phyloP scores from a whole-genome alignment of 2,113 vertebrate genomes.

The Tor tambroides region DNA sequence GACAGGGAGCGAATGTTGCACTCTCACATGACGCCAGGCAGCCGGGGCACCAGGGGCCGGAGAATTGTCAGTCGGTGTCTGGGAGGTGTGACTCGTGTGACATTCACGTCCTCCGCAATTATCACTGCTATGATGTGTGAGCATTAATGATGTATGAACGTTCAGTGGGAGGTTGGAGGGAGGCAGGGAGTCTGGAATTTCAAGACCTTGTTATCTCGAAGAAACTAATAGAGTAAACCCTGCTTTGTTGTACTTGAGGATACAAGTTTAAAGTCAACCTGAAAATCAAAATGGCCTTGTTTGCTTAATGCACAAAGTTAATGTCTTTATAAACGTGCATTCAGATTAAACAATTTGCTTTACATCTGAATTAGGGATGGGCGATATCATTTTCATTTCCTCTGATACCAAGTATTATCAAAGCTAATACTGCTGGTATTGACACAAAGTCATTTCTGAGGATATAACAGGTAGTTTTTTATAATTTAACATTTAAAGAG shows the following conservation, averaged over 20 bases:
- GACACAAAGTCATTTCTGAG: neutral
- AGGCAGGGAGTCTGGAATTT: conserved; percentile 60
- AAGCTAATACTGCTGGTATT: neutral
- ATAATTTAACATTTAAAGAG: neutral
- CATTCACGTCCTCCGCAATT: conserved; percentile 77
- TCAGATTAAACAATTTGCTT: neutral
- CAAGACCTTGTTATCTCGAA: conserved; percentile 73
- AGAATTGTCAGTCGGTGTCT: conserved; percentile 70
- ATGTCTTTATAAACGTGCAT: neutral
- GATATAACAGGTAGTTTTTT: neutral
- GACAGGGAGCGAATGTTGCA: conserved; percentile 14
- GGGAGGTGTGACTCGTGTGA: conserved; percentile 72
- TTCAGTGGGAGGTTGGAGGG: conserved; percentile 69
- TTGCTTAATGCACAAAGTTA: neutral
- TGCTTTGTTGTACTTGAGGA: neutral
- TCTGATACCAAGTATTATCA: neutral
- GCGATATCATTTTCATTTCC: neutral
- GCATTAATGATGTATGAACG: conserved; percentile 80
- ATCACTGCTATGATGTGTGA: conserved; percentile 78
- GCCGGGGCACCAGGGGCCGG: conserved; percentile 65
- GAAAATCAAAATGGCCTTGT: neutral
- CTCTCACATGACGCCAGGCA: conserved; percentile 3
- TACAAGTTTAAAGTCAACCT: neutral
- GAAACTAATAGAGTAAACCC: conserved; percentile 17
- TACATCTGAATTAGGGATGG: neutral